Evolutionary conservation across 2,888 invertebrate species (phyloP).

Genomic region (Noctua janthina): DNA sequence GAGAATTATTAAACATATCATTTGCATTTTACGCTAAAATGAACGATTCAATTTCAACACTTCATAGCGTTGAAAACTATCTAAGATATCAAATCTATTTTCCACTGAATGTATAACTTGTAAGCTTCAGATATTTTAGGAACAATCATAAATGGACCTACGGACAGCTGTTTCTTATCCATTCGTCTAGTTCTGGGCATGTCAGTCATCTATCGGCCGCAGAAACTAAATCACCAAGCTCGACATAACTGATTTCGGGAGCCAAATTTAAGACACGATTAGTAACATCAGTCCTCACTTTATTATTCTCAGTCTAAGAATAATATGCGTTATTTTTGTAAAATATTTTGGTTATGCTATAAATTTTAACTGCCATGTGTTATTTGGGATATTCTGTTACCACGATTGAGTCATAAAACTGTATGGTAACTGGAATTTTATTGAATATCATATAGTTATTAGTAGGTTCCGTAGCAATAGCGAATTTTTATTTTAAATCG

Average conservation of each 20-base stretch:
- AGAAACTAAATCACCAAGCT: conserved; percentile 37
- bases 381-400: conserved; percentile 30
- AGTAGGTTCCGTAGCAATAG: conserved; percentile 7
- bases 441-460: conserved; percentile 2
- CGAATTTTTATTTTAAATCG: conserved; percentile 1
- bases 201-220: conserved; percentile 54
- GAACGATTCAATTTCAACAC: conserved; percentile 12
- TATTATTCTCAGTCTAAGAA: conserved; percentile 54
- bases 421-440: conserved; percentile 1
- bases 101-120: background rate
- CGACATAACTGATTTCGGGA: conserved; percentile 42
- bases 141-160: conserved; percentile 32
- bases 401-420: conserved; percentile 26
- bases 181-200: conserved; percentile 40
- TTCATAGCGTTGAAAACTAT: conserved; percentile 7
- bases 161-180: conserved; percentile 51
- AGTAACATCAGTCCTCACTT: conserved; percentile 57
- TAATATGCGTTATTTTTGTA: conserved; percentile 45
- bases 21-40: background rate
- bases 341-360: conserved; percentile 45
- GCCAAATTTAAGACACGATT: conserved; percentile 59
- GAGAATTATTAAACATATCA: background rate
- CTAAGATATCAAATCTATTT: conserved; percentile 21
- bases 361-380: conserved; percentile 37
- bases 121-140: conserved; percentile 33